Evolutionary conservation across 1,140 invertebrate species (phyloP), one percentile per base, ranked within the genome.

Genomic region (Acromyrmex heyeri): DNA sequence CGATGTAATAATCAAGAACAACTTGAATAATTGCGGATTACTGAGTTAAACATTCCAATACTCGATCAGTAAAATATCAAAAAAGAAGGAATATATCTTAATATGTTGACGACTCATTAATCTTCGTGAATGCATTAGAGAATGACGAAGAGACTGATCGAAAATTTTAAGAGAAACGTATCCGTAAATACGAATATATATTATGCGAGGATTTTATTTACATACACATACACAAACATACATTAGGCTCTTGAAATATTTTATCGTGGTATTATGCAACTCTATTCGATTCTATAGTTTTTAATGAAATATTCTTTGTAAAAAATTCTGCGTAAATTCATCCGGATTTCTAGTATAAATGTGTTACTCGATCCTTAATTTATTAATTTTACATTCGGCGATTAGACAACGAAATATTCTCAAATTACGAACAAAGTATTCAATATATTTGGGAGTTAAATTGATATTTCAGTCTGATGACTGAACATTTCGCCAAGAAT

Each of bases 1-100:
- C 78, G 98, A 99, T 96, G 98, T 99, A 83, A 98, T 99, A 91
- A 98, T 99, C 93, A 98, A 98, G 93, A 98, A 98, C 93, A 99
- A 99, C 95, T 96, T 99, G 69, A 98, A 98, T 95, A 98, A 99
- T 95, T 98, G 98, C 95, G 99, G 98, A 76, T 96, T 98, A 53
- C 77, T 95, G 57, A 95, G 94, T 87, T 95, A 93, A 95, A 92
- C 21, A 55, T 86, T 90, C 21, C 59, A 59, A 88, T 85, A 72
- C 34, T 89, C 59, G 61, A 50, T 88, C 75, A 55, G 64, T 0
- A 65, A 73, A 73, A 12, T 50, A 18, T 48, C 21, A 38, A n/a
- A 34, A 48, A 69, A 67, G 44, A 78, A 79, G 48, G n/a, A 8
- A 53, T 78, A 12, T 78, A 73, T 86, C 16, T 75, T 18, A 59